Base-by-base conservation (phyloP, 2,113 vertebrate genomes). In the Sinocyclocheilus rhinocerous region DNA sequence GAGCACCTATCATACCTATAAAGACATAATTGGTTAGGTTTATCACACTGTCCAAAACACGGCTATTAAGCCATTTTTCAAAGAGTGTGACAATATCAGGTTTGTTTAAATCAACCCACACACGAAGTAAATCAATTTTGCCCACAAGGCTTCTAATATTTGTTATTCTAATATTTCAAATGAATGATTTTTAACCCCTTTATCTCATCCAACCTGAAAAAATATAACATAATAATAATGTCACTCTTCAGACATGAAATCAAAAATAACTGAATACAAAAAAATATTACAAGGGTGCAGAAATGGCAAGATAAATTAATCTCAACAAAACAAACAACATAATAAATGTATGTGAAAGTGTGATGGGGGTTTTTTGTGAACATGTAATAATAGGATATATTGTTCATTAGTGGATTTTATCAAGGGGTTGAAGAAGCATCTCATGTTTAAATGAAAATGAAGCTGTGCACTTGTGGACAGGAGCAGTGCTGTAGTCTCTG, bases 391-490 rank as follows among this genome's bases (percentile, higher is more conserved):
- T 12, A 6, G 7, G 16, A 57, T 4, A 33, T 36, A 11, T 29
- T 24, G 33, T 15, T 80, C 5, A 12, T 24, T 61, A 9, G 22
- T 61, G 55, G 5, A 29, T 55, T 77, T 33, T 22, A 72, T 10
- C 69, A 42, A 72, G 69, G 20, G 0, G 20, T 22, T 72, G 36
- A 42, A 72, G 36, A 39, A 42, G 29, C 29, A 9, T 18, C 26
- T 11, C 65, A 39, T 10, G 24, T 39, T 95, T 89, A 94, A 86
- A 91, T 97, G 93, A 99, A 99, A 93, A 99, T 91, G 84, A 99
- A 98, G 90, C 95, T 97, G 86, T 99, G 98, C 59, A 98, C 97
- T n/a, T 92, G 91, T 10, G 97, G 97, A 81, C 97, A 99, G 9
- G 94, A 93, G 80, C 98, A 99, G 42, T 90, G 92, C 18, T 94